These are phyloP conservation scores for Equus quagga DNA, from an alignment of 2,113 vertebrate genomes.

Conservation along the genomic window DNA sequence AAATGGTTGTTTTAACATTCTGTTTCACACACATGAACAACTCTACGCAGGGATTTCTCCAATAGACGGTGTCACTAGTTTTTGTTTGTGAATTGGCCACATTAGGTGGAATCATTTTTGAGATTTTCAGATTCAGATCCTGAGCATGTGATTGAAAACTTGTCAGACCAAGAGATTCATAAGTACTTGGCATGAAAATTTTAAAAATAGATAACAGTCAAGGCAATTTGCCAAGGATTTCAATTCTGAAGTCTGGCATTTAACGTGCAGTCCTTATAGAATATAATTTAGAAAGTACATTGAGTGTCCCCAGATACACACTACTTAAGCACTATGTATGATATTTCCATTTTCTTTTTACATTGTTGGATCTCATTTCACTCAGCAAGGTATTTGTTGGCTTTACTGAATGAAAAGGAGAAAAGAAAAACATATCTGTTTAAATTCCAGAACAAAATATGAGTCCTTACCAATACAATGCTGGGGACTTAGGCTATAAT, in stretches of 20 bases:
- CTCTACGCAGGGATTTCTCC: neutral
- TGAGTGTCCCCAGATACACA: neutral
- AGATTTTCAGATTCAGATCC: constrained; percentile 2
- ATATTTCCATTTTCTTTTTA: constrained; percentile 9
- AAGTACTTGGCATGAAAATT: neutral
- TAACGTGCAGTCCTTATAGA: neutral
- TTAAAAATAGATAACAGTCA: neutral
- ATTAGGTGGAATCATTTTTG: neutral
- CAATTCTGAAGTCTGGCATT: neutral
- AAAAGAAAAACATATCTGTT: neutral
- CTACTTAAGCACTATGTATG: neutral
- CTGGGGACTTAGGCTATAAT: neutral
- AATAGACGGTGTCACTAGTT: neutral
- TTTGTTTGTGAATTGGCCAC: neutral
- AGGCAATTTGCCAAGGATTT: neutral
- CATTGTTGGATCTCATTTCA: neutral
- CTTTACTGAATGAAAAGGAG: constrained; percentile 16
- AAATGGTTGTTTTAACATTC: neutral
- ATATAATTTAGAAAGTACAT: constrained; percentile 3
- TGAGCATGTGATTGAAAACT: neutral
- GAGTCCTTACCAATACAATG: neutral
- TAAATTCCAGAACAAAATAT: neutral
- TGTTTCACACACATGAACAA: neutral
- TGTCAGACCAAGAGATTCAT: neutral
- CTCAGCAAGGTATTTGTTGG: neutral